Conservation (phyloP, 2,797 vertebrate species). For the Muscicapa striata region DNA sequence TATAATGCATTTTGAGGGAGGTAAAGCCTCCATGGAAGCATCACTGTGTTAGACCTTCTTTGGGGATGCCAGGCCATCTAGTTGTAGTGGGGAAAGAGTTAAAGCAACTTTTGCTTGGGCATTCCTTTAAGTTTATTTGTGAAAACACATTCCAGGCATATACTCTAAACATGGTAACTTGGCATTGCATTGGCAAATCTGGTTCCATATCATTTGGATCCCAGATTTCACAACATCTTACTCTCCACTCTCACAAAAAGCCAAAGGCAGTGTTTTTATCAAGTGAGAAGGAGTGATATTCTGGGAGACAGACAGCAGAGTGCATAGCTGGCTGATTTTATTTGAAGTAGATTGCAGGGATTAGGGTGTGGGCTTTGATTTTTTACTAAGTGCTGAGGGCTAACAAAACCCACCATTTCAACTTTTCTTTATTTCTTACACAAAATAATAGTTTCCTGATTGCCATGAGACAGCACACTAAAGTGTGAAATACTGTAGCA, state of each 20-base stretch:
- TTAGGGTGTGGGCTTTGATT: background rate
- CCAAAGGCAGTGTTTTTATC: slow-evolving; percentile 40
- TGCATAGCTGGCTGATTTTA: background rate
- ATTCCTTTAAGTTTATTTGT: slow-evolving; percentile 30
- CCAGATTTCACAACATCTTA: slow-evolving; percentile 36
- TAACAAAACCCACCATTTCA: background rate
- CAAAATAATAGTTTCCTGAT: slow-evolving; percentile 43
- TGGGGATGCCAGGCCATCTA: background rate
- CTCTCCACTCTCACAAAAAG: background rate
- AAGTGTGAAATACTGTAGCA: slow-evolving; percentile 46
- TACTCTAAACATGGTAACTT: background rate
- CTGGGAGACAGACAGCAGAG: background rate
- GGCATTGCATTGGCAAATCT: background rate
- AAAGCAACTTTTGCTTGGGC: background rate
- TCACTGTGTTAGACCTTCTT: background rate
- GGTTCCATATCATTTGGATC: background rate
- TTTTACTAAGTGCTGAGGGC: background rate
- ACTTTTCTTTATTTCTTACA: slow-evolving; percentile 13
- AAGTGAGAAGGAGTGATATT: slow-evolving; percentile 4
- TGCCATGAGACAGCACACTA: slow-evolving; percentile 4
- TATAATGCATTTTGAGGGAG: background rate
- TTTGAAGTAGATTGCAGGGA: background rate
- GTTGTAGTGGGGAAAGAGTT: background rate
- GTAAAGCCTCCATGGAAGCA: background rate
- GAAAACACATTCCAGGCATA: slow-evolving; percentile 18